Evolutionary conservation across 1,140 invertebrate species (phyloP), one percentile per base, ranked within the genome.

Genomic region (Drosophila tsacasi): DNA sequence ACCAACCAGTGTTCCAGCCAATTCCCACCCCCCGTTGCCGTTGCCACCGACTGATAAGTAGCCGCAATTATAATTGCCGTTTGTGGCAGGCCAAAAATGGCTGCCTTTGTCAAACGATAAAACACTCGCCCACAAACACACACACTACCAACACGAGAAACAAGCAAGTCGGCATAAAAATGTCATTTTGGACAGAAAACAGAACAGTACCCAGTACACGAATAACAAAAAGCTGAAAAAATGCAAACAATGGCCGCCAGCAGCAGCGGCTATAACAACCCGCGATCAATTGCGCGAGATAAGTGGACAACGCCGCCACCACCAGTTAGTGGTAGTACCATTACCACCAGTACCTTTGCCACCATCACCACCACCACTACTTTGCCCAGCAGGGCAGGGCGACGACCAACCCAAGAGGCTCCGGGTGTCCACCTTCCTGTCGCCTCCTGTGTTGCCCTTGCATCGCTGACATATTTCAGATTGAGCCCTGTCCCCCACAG

Each of bases 231-330:
- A 30, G 60, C 46, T 60, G 46, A 55, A 58, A 68, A 72, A 87
- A 86, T 83, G 84, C 83, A 83, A 89, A 87, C 84, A 87, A 87
- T 87, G 84, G 84, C 84, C 81, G 77, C 75, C 49, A 50, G 25
- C 65, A 50, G 69, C 58, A 77, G 49, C 59, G 57, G 42, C 59
- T 44, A 68, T 64, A 58, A 65, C 72, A 68, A 63, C 60, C 62
- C 73, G 81, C 84, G 84, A 87, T 87, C 84, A 87, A 87, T 87
- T 87, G 84, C 84, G 77, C 84, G 84, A 89, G 84, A 87, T 87
- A 87, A 87, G 84, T 84, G 73, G 75, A 75, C 69, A 72, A 57
- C 74, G 65, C 67, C 57, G 73, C 64, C 65, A 76, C 60, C 80
- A 66, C 65, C 74, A 46, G 52, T 39, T 39, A 23, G 52, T 49